phyloP scores from a whole-genome alignment of 23 tunicate species.

The Trididemnum miniatum region DNA sequence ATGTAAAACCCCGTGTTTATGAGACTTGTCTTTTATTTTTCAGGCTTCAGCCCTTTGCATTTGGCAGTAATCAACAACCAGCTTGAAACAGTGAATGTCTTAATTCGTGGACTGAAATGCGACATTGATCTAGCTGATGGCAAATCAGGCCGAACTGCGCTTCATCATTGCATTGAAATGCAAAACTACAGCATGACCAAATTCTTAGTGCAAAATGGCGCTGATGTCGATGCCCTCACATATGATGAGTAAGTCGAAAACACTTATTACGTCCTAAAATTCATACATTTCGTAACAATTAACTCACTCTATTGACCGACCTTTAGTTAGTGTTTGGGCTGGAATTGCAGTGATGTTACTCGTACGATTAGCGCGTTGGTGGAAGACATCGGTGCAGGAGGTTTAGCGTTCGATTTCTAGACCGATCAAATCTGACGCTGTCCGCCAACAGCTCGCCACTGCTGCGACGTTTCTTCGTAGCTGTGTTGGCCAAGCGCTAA shows the following conservation, averaged over 20 bases:
- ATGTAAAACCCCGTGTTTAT: neutral
- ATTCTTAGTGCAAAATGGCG: slow-evolving; percentile 22
- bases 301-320: too few species aligned
- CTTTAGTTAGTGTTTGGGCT: too few species aligned
- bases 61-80: slow-evolving; percentile 66
- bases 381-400: too few species aligned
- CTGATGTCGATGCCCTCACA: slow-evolving; percentile 70
- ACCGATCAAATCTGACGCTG: too few species aligned
- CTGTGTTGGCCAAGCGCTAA: too few species aligned
- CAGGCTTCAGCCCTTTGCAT: slow-evolving; percentile 70
- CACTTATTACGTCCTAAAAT: too few species aligned
- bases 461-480: too few species aligned
- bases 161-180: slow-evolving; percentile 82
- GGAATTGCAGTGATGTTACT: too few species aligned
- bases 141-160: slow-evolving; percentile 83
- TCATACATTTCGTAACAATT: too few species aligned
- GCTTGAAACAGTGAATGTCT: slow-evolving; percentile 24
- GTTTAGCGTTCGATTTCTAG: too few species aligned
- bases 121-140: slow-evolving; percentile 48
- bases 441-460: too few species aligned
- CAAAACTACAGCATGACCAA: slow-evolving; percentile 22
- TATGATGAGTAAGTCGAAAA: slow-evolving; percentile 88
- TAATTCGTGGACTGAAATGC: slow-evolving; percentile 36
- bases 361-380: too few species aligned
- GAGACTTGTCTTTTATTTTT: neutral